These are phyloP conservation scores for Punctoribates punctum DNA, from an alignment of 2,888 invertebrate species.

Conservation along the genomic window DNA sequence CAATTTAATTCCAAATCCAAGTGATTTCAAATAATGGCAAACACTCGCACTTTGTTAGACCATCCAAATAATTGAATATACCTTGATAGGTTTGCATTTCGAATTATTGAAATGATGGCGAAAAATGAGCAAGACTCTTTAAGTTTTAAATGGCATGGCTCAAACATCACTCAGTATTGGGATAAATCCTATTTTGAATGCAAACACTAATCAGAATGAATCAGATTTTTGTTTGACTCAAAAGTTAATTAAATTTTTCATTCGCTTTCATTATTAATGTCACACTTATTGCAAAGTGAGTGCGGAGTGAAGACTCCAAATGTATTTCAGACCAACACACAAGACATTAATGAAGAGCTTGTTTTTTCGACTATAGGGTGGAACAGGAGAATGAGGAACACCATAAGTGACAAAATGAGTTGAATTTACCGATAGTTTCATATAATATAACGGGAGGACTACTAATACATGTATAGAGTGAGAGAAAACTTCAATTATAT, in stretches of 20 bases:
- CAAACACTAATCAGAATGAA: conserved; percentile 1
- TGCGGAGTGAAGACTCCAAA: background rate
- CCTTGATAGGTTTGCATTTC: too few species aligned
- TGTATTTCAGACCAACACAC: background rate
- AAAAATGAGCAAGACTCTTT: too few species aligned
- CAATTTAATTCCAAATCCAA: too few species aligned
- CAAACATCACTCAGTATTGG: too few species aligned
- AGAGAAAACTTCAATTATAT: conserved; percentile 33
- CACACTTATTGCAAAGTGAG: background rate
- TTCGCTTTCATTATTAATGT: too few species aligned
- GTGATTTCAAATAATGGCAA: too few species aligned
- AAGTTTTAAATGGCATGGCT: too few species aligned
- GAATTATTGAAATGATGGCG: too few species aligned
- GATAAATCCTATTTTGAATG: background rate
- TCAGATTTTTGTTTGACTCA: background rate
- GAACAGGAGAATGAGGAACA: background rate
- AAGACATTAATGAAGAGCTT: conserved; percentile 19
- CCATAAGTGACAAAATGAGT: conserved; percentile 23
- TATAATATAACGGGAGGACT: background rate
- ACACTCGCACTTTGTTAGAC: too few species aligned
- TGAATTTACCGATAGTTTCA: background rate
- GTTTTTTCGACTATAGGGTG: background rate
- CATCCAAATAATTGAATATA: too few species aligned
- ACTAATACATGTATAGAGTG: conserved; percentile 17
- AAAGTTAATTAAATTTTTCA: background rate